Base-by-base conservation (phyloP, 2,888 invertebrate species). In the Nebria salina region DNA sequence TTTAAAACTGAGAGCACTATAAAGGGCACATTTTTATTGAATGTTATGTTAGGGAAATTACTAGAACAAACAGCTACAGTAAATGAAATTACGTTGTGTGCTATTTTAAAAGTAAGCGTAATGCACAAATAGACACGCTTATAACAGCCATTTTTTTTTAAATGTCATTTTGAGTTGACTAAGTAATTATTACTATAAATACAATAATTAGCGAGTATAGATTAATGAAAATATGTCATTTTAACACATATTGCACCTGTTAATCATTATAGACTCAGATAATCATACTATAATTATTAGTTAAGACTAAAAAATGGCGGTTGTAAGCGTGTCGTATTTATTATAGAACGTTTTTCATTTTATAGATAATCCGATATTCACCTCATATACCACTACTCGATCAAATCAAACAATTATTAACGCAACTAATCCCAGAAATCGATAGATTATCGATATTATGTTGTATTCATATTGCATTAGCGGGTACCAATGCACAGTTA, bases 1-100 rank as follows among this genome's bases (percentile, higher is more conserved):
- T 96, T 96, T 85, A 95, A 95, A 89, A 93, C 93, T 15, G 91
- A 93, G 88, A 93, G 92, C 1, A 91, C 90, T 15, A 90, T 96
- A 75, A 90, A 91, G 83, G 84, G 88, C 2, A 89, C 89, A 76
- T 89, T 93, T 0, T 91, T 93, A 64, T 74, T 86, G 72, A 76
- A 84, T 42, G 81, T 83, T 8, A 88, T 89, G 87, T 84, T 88
- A 7, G 83, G 88, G 1, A 90, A 89, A 85, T 86, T 93, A 0
- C 89, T 90, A n/a, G 86, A 89, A 8, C 89, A 92, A 83, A 85
- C 91, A 20, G 87, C 91, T 26, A 88, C 86, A 3, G 89, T 94
- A 11, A 91, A 94, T 86, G 93, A 94, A 86, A 92, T 95, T 13
- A 90, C 92, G 8, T 87, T 96, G 64, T 91, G 93, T 76, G 91